Conservation (phyloP, 2,888 invertebrate species). For the Polydrusus tereticollis region DNA sequence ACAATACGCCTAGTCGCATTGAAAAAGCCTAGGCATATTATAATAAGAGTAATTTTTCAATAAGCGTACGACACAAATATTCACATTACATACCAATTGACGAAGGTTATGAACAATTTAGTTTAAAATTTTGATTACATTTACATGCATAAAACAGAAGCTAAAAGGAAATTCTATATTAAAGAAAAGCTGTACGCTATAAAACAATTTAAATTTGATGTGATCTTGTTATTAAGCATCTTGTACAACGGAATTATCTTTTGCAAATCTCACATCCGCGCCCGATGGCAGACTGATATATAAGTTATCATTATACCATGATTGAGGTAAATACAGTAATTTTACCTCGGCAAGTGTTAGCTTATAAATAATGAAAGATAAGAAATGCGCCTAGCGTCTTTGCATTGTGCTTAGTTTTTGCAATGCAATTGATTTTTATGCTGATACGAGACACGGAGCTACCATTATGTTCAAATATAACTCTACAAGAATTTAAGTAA, state of each 20-base stretch:
- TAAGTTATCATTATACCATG: conserved; percentile 21
- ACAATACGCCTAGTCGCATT: too few relatives aligned
- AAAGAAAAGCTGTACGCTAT: conserved; percentile 9
- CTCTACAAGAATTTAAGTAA: too few relatives aligned
- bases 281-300: conserved; percentile 24
- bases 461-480: too few relatives aligned
- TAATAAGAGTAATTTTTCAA: too few relatives aligned
- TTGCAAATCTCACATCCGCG: conserved; percentile 24
- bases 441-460: not conserved
- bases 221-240: conserved; percentile 16
- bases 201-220: conserved; percentile 15
- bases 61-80: too few relatives aligned
- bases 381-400: conserved; percentile 10
- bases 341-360: conserved; percentile 15
- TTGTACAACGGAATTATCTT: conserved; percentile 14
- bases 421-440: not conserved
- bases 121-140: not conserved
- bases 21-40: too few relatives aligned
- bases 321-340: conserved; percentile 25
- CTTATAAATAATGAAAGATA: conserved; percentile 20
- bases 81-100: too few relatives aligned
- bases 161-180: not conserved
- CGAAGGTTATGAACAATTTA: not conserved
- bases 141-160: not conserved
- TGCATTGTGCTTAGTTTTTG: not conserved